phyloP scores from a whole-genome alignment of 2,113 vertebrate species.

The Misgurnus anguillicaudatus region DNA sequence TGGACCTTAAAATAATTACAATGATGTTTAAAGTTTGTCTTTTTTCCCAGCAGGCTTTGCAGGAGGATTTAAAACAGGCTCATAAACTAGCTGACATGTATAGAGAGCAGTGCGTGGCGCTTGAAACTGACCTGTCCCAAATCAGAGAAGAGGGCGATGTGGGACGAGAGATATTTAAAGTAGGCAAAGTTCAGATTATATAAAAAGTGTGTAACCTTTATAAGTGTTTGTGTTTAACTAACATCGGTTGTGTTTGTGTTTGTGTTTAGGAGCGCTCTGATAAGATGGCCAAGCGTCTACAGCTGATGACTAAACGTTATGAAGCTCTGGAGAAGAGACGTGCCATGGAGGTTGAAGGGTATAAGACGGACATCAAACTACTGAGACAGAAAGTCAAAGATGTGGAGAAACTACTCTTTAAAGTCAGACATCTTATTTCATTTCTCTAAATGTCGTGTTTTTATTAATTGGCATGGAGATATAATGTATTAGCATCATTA shows the following conservation, averaged over 20 bases:
- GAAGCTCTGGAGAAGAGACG: conserved; percentile 89
- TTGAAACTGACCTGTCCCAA: conserved; percentile 88
- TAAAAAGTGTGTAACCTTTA: not conserved
- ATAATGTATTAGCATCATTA: no score
- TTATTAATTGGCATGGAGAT: no score
- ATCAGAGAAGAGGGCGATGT: conserved; percentile 86
- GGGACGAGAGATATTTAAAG: conserved; percentile 88
- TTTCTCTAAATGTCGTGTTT: no score
- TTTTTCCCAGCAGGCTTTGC: conserved; percentile 73
- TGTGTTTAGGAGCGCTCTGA: conserved; percentile 82
- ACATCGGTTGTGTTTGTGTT: not conserved
- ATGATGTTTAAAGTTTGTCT: not conserved
- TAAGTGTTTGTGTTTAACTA: not conserved
- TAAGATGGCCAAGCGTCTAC: conserved; percentile 89
- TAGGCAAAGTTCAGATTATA: conserved; percentile 51
- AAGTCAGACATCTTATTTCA: conserved; percentile 75
- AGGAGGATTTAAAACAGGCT: conserved; percentile 84
- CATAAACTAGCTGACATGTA: conserved; percentile 88
- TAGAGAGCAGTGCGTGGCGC: conserved; percentile 86
- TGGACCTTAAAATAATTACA: not conserved
- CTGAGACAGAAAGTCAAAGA: conserved; percentile 89
- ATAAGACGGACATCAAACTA: conserved; percentile 87
- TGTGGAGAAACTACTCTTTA: conserved; percentile 88
- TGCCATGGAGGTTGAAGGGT: conserved; percentile 90
- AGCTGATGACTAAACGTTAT: conserved; percentile 87